Percentiles rank a stretch among this genome's conserved stretches.
Evolutionary conservation across 2,888 invertebrate genomes (phyloP).

Genomic region (Autographa pulchrina): DNA sequence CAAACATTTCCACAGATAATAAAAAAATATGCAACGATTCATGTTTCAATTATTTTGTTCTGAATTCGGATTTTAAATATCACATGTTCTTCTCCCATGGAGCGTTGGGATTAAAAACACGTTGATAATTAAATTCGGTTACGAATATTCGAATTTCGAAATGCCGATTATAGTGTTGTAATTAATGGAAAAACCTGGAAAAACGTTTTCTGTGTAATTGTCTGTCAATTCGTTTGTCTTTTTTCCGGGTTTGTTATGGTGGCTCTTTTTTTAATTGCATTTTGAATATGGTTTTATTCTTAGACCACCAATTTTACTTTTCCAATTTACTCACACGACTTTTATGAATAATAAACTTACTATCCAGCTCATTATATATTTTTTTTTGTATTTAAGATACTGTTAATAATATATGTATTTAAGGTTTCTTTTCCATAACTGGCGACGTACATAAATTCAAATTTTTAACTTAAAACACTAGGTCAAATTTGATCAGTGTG

Average conservation of each 20-base stretch:
- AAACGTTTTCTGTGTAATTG: not conserved
- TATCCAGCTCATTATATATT: no score
- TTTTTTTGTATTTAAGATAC: no score
- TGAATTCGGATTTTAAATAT: constrained; percentile 56
- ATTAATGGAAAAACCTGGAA: constrained; percentile 11
- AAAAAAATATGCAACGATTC: constrained; percentile 54
- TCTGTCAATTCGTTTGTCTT: constrained; percentile 1
- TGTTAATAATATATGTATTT: no score
- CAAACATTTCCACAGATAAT: constrained; percentile 29
- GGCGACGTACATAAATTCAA: no score
- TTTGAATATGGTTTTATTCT: not conserved
- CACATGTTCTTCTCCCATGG: constrained; percentile 36
- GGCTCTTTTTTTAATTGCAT: not conserved
- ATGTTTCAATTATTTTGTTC: constrained; percentile 58
- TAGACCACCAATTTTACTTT: not conserved
- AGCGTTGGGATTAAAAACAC: constrained; percentile 45
- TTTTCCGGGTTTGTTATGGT: not conserved
- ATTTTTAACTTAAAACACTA: no score
- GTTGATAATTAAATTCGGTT: constrained; percentile 30
- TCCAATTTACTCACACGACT: no score
- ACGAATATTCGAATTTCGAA: constrained; percentile 22
- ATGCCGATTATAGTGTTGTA: constrained; percentile 21
- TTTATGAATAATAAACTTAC: no score
- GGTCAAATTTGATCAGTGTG: no score
- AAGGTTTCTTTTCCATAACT: no score